Conservation (phyloP, 2,113 vertebrate genomes). For the Laticauda colubrina region DNA sequence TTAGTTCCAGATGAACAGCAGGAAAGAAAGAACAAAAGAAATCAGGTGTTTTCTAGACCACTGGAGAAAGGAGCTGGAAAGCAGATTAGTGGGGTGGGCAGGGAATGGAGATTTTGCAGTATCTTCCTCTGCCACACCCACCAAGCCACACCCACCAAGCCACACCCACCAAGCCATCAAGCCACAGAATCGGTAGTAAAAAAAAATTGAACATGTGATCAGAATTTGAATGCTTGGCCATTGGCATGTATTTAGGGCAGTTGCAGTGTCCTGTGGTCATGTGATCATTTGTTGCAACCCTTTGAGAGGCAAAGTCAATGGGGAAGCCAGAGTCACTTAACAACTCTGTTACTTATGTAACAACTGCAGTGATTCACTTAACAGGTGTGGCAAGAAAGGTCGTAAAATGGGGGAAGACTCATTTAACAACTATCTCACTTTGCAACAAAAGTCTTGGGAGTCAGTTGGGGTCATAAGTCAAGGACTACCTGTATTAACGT, state of each 20-base stretch:
- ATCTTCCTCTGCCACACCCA: too few relatives aligned
- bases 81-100: too few relatives aligned
- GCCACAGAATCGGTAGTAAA: too few relatives aligned
- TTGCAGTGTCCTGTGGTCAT: not conserved
- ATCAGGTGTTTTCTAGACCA: not conserved
- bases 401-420: not conserved
- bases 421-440: not conserved
- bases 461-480: not conserved
- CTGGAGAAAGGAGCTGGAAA: not conserved
- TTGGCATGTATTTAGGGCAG: not conserved
- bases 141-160: too few relatives aligned
- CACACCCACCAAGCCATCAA: too few relatives aligned
- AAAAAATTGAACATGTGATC: not conserved
- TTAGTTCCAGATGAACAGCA: not conserved
- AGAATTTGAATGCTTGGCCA: not conserved
- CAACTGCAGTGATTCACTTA: too few relatives aligned
- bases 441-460: not conserved
- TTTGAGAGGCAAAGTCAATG: not conserved
- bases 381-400: not conserved
- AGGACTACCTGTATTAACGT: not conserved
- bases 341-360: too few relatives aligned
- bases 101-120: too few relatives aligned
- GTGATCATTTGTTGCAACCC: not conserved
- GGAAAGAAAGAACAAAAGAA: not conserved
- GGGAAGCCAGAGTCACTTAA: not conserved